phyloP scores from a whole-genome alignment of 1,140 invertebrate species.

The Hyposmocoma kahamanoa region DNA sequence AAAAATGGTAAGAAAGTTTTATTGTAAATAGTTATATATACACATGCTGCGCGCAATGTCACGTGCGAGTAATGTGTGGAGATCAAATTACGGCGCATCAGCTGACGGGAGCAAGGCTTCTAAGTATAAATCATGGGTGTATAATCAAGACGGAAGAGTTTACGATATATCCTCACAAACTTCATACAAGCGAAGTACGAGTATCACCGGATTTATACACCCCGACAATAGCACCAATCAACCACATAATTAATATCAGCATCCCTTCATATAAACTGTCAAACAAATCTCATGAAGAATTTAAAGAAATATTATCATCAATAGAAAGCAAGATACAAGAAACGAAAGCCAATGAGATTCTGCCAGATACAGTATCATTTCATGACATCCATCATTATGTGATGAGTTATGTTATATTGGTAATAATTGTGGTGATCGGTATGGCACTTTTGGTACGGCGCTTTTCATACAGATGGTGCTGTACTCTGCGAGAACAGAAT shows the following conservation, averaged over 20 bases:
- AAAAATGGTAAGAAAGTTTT: conserved; percentile 7
- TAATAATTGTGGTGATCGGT: neutral
- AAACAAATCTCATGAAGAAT: neutral
- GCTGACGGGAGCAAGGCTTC: conserved; percentile 5
- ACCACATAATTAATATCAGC: conserved; percentile 6
- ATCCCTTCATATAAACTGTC: neutral
- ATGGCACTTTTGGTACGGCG: no score
- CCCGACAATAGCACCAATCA: conserved; percentile 11
- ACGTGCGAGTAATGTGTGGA: conserved; percentile 11
- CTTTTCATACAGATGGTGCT: no score
- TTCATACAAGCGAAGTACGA: conserved; percentile 5
- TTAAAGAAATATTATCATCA: neutral
- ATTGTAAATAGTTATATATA: conserved; percentile 6
- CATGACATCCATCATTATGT: conserved; percentile 2
- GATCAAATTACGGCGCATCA: conserved; percentile 13
- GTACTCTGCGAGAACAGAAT: no score
- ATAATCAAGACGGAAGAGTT: conserved; percentile 13
- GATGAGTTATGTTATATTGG: neutral
- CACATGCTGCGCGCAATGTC: conserved; percentile 14
- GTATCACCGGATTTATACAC: conserved; percentile 9
- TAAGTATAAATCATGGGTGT: conserved; percentile 9
- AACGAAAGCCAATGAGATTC: neutral
- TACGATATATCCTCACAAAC: conserved; percentile 11
- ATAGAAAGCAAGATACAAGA: neutral
- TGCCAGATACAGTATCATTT: neutral